Percentiles rank a stretch among this genome's conserved stretches.
Evolutionary conservation across 2,113 vertebrate genomes (phyloP).

Genomic region (Microcebus tavaratra): DNA sequence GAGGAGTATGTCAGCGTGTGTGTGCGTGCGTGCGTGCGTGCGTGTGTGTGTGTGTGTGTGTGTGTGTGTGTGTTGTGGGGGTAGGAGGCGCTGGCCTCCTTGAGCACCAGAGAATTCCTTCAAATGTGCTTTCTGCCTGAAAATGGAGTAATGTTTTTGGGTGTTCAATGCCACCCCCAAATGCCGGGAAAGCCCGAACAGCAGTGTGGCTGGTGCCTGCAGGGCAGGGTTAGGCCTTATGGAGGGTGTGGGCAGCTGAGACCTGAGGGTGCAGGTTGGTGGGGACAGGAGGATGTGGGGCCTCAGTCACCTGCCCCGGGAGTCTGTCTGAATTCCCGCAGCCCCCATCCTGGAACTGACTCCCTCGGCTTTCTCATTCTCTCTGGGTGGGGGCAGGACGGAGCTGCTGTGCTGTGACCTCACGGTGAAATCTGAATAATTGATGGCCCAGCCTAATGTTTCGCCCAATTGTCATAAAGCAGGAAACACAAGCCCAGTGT

Average conservation of each 20-base stretch:
- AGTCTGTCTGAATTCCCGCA: background rate
- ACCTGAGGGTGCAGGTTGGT: background rate
- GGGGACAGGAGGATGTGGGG: background rate
- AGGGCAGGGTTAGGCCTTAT: background rate
- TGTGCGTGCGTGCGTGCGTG: no score
- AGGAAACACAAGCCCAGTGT: constrained; percentile 79
- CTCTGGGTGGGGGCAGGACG: background rate
- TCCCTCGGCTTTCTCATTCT: background rate
- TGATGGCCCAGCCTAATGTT: constrained; percentile 68
- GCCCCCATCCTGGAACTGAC: background rate
- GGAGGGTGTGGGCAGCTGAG: background rate
- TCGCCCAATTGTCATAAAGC: constrained; percentile 72
- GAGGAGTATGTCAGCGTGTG: no score
- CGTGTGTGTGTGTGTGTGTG: no score
- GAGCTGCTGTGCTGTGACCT: constrained; percentile 46
- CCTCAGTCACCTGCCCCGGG: background rate
- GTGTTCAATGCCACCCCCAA: background rate
- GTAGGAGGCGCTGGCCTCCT: no score
- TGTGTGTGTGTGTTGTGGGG: background rate
- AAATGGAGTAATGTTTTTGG: background rate
- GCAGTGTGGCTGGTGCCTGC: rapidly evolving
- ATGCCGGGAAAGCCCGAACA: background rate
- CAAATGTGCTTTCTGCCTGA: background rate
- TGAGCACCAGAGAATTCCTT: background rate
- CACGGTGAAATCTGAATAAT: constrained; percentile 72